Evolutionary conservation across 2,113 vertebrate genomes (phyloP).

Genomic region (Corythoichthys haematopterus): DNA sequence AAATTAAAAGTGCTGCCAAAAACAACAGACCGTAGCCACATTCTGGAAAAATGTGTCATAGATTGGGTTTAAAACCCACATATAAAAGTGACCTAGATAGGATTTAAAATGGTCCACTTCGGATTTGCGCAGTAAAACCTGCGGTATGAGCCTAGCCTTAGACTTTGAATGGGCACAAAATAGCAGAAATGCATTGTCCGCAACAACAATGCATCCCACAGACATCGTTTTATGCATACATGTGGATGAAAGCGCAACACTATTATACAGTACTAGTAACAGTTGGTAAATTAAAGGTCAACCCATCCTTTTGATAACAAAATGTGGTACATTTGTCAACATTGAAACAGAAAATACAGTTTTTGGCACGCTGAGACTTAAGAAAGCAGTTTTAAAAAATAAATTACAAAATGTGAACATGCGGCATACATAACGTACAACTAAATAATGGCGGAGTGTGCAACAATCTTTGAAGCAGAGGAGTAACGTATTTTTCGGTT

Average conservation of each 20-base stretch:
- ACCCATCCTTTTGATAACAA: neutral
- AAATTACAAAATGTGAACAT: neutral
- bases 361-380: neutral
- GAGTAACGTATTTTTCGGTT: too few relatives aligned
- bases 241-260: neutral
- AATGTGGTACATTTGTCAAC: neutral
- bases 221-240: neutral
- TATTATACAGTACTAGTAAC: neutral
- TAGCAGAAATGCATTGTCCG: neutral
- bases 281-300: neutral
- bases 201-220: neutral
- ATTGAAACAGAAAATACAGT: neutral
- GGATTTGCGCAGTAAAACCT: too few relatives aligned
- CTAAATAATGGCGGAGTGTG: neutral
- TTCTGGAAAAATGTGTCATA: too few relatives aligned
- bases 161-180: neutral
- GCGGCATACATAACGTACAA: neutral
- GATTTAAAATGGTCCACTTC: too few relatives aligned
- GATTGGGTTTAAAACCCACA: too few relatives aligned
- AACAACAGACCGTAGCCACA: too few relatives aligned
- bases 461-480: constrained; percentile 12
- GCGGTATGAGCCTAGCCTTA: too few relatives aligned
- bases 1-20: too few relatives aligned
- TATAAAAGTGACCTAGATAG: too few relatives aligned
- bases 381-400: neutral